Conservation (phyloP, 2,113 vertebrate species). For the Sylvia atricapilla region DNA sequence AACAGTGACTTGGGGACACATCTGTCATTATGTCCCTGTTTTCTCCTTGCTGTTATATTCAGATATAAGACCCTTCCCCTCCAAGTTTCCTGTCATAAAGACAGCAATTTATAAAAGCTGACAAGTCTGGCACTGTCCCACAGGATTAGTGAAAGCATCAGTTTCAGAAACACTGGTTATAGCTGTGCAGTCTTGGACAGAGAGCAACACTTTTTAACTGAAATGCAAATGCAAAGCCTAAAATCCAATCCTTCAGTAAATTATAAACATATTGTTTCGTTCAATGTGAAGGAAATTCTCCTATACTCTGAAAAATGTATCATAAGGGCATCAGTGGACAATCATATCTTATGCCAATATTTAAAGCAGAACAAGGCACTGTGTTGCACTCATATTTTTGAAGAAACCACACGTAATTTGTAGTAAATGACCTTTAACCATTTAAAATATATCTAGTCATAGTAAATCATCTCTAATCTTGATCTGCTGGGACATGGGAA, state of each 20-base stretch:
- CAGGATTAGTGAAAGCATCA: background rate
- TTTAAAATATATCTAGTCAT: background rate
- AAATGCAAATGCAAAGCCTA: background rate
- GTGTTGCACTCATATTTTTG: background rate
- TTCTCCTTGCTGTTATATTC: slow-evolving; percentile 16
- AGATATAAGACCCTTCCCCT: slow-evolving; percentile 3
- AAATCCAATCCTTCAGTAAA: background rate
- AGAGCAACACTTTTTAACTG: background rate
- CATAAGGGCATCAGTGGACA: background rate
- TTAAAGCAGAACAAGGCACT: background rate
- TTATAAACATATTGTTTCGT: background rate
- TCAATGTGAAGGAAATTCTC: background rate
- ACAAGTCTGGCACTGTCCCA: slow-evolving; percentile 27
- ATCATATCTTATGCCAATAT: background rate
- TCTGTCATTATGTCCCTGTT: background rate
- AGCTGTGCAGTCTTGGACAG: background rate
- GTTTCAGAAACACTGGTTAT: background rate
- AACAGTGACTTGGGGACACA: background rate
- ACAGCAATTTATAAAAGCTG: slow-evolving; percentile 43
- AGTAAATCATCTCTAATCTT: background rate
- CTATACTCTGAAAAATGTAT: background rate
- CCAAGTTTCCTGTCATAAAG: slow-evolving; percentile 42
- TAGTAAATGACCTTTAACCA: background rate
- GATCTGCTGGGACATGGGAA: background rate
- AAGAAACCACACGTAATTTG: background rate